phyloP scores from a whole-genome alignment of 2,888 invertebrate genomes.

The Agonopterix subpropinquella region DNA sequence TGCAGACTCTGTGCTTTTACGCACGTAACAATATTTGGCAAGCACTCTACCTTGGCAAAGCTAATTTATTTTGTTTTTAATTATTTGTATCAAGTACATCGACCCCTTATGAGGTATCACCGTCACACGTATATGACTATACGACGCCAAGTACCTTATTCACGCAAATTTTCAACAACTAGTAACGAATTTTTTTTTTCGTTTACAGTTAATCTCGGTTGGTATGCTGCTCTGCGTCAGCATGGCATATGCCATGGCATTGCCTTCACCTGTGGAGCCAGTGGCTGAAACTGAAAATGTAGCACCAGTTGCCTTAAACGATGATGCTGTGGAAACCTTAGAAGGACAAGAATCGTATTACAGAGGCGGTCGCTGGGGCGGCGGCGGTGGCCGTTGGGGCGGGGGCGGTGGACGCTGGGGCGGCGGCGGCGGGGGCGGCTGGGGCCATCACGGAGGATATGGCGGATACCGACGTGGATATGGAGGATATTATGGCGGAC shows the following conservation, averaged over 20 bases:
- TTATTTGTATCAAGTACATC: too few species aligned
- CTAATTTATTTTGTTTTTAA: too few species aligned
- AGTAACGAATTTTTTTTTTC: background rate
- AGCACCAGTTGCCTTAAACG: background rate
- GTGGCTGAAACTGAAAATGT: constrained; percentile 11
- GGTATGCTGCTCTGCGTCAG: constrained; percentile 36
- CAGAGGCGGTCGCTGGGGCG: constrained; percentile 12
- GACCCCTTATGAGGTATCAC: too few species aligned
- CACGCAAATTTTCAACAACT: too few species aligned
- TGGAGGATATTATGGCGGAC: constrained; percentile 10
- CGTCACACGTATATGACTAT: too few species aligned
- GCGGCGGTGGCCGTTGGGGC: constrained; percentile 8
- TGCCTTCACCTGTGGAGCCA: constrained; percentile 23
- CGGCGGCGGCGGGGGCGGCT: constrained; percentile 7
- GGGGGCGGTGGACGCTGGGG: constrained; percentile 12
- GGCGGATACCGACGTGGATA: constrained; percentile 5
- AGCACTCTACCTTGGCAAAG: too few species aligned
- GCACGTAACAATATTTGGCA: too few species aligned
- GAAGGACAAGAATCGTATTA: constrained; percentile 20
- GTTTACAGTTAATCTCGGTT: constrained; percentile 35
- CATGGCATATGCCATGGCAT: constrained; percentile 34
- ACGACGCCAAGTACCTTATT: too few species aligned
- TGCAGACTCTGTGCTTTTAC: too few species aligned
- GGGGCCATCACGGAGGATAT: constrained; percentile 6
- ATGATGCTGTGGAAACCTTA: constrained; percentile 8